Base-by-base conservation (phyloP, 2,113 vertebrate species). In the Zapornia atra region DNA sequence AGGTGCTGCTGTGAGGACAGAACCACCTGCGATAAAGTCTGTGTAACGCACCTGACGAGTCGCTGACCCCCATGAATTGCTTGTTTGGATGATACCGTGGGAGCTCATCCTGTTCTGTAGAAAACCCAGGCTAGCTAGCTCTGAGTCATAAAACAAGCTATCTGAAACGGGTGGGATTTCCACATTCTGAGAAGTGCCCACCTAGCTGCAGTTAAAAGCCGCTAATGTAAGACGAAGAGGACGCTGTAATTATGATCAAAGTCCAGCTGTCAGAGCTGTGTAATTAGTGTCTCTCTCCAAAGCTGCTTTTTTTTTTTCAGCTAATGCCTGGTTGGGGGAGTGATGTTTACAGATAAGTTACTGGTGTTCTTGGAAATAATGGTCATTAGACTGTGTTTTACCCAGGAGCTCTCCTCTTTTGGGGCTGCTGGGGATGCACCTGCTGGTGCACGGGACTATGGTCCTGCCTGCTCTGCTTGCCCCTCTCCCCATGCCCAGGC, bases 231-330 rank as follows among this genome's bases (percentile, higher is more conserved):
- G 86, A 92, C 73, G 72, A 87, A 84, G 73, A 91, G 82, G 77
- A 73, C 88, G 66, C 92, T 88, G 92, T 93, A 97, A 94, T 96
- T 97, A 94, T 78, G 96, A 97, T 97, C 96, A 97, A 97, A 97
- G 97, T 95, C 90, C 72, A 86, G 61, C 57, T 85, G 93, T 94
- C 94, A 79, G 79, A 59, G 53, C 90, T 92, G 33, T 96, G 68
- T 92, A 97, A 97, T 97, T 97, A 97, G 61, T 36, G 60, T 92
- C 65, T 81, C 81, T 64, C 75, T 80, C 91, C 50, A 91, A 91
- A 95, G 83, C 66, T 2, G 4, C 42, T 36, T 75, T 84, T 89
- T 88, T 88, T 80, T 63, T 6, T 15, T 7, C 46, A 71, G 64
- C 68, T 95, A 94, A 94, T 91, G 88, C 84, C 54, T 88, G 33